Base-by-base conservation (phyloP, 1,140 invertebrate genomes). In the Thrips palmi region DNA sequence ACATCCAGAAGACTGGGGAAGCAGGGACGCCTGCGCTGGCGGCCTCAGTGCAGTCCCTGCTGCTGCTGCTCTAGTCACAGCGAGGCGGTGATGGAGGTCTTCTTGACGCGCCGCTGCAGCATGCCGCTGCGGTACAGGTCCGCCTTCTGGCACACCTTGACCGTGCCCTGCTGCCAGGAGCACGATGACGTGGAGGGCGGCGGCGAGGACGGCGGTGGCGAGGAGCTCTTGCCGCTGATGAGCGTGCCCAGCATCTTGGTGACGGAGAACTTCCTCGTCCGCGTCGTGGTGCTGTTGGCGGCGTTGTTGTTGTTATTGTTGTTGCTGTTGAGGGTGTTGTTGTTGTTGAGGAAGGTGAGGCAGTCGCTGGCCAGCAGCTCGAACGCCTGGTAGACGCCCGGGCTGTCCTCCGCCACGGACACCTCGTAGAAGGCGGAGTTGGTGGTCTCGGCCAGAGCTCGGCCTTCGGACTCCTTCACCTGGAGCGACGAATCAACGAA, bases 201-300 rank as follows among this genome's bases (percentile, higher is more conserved):
- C n/a, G n/a, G n/a, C n/a, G n/a, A n/a, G n/a, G n/a, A n/a, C n/a
- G n/a, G n/a, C n/a, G 33, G 45, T 8, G 49, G 48, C 10, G 42
- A 48, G 5, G 49, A 48, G 37, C 52, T 54, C 20, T 62, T 63
- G 17, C 54, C 53, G 19, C 58, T 53, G 52, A 79, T 77, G 33
- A 79, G 56, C 2, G 73, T 75, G n/a, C 75, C 74, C 21, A 80
- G 63, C 73, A 79, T 79, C 52, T 80, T 79, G 6, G 74, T 74
- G 6, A 82, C 76, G 25, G 74, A 77, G 52, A 79, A 74, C 47
- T 81, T 75, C 35, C 77, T 63, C 29, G 64, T 66, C n/a, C n/a
- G n/a, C n/a, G n/a, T n/a, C n/a, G n/a, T n/a, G n/a, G n/a, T n/a
- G n/a, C n/a, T n/a, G n/a, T n/a, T n/a, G n/a, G n/a, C n/a, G 43